These are phyloP conservation scores for Datnioides undecimradiatus DNA, from an alignment of 2,113 vertebrate genomes.

Conservation along the genomic window DNA sequence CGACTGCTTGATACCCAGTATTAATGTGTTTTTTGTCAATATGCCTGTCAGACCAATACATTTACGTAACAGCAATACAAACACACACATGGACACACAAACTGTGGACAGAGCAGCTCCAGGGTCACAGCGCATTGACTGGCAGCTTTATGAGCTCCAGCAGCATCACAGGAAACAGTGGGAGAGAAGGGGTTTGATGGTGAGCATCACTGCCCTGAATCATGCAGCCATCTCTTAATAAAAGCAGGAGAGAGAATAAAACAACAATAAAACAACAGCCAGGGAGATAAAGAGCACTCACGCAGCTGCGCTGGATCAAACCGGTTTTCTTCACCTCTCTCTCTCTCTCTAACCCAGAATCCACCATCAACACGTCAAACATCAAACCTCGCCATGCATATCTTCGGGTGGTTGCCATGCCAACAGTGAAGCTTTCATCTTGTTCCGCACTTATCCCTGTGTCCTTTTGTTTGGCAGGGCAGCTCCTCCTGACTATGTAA, in stretches of 20 bases:
- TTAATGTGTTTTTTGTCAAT: slow-evolving; percentile 41
- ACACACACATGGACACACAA: background rate
- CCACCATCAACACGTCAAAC: slow-evolving; percentile 55
- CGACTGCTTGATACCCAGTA: background rate
- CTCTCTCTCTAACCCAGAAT: slow-evolving; percentile 46
- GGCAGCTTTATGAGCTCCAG: slow-evolving; percentile 24
- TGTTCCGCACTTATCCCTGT: slow-evolving; percentile 15
- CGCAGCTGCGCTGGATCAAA: slow-evolving; percentile 58
- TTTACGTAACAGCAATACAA: slow-evolving; percentile 10
- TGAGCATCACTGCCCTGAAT: slow-evolving; percentile 7
- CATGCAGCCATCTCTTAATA: slow-evolving; percentile 9
- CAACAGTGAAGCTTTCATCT: slow-evolving; percentile 74
- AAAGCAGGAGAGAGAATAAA: slow-evolving; percentile 8
- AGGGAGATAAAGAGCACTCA: too few species aligned
- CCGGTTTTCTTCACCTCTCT: slow-evolving; percentile 52
- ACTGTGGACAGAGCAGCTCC: slow-evolving; percentile 6
- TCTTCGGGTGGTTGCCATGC: slow-evolving; percentile 71
- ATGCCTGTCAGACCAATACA: background rate
- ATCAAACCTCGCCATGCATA: slow-evolving; percentile 52
- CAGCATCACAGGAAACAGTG: slow-evolving; percentile 12
- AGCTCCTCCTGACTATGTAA: slow-evolving; percentile 37
- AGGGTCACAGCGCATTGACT: slow-evolving; percentile 7
- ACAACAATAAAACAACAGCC: slow-evolving; percentile 49
- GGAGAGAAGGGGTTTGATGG: slow-evolving; percentile 11
- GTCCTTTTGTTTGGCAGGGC: slow-evolving; percentile 46